These are phyloP conservation scores for Cynaeus angustus DNA, from an alignment of 2,888 invertebrate genomes.

Conservation along the genomic window DNA sequence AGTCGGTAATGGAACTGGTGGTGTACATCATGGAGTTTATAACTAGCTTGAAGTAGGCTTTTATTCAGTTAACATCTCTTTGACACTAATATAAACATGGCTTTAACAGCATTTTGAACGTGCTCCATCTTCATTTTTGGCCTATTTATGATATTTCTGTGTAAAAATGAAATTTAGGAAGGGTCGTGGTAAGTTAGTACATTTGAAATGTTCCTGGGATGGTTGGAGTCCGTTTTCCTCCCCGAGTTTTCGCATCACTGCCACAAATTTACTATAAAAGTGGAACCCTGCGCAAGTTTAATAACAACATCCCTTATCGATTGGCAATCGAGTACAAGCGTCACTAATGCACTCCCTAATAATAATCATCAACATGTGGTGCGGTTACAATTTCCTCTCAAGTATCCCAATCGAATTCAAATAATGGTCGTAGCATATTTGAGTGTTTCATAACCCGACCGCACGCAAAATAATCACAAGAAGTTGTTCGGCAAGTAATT, in stretches of 20 bases:
- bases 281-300: conserved; percentile 22
- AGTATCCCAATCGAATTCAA: conserved; percentile 3
- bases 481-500: conserved; percentile 40
- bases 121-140: too few relatives aligned
- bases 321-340: conserved; percentile 9
- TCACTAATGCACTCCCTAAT: conserved; percentile 17
- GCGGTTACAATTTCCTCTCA: conserved; percentile 23
- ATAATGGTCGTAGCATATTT: conserved; percentile 16
- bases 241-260: conserved; percentile 1
- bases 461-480: conserved; percentile 32
- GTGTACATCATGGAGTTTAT: too few relatives aligned
- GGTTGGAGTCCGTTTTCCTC: neutral
- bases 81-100: too few relatives aligned
- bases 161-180: too few relatives aligned
- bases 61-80: too few relatives aligned
- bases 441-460: neutral
- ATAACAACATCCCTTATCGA: conserved; percentile 24
- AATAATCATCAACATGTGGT: conserved; percentile 8
- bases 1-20: too few relatives aligned
- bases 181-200: too few relatives aligned
- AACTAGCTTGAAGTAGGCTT: too few relatives aligned
- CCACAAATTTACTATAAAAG: conserved; percentile 21
- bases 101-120: too few relatives aligned
- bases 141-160: too few relatives aligned
- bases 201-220: too few relatives aligned